These are phyloP conservation scores for Marisa cornuarietis DNA, from an alignment of 1,140 invertebrate genomes.

Conservation along the genomic window DNA sequence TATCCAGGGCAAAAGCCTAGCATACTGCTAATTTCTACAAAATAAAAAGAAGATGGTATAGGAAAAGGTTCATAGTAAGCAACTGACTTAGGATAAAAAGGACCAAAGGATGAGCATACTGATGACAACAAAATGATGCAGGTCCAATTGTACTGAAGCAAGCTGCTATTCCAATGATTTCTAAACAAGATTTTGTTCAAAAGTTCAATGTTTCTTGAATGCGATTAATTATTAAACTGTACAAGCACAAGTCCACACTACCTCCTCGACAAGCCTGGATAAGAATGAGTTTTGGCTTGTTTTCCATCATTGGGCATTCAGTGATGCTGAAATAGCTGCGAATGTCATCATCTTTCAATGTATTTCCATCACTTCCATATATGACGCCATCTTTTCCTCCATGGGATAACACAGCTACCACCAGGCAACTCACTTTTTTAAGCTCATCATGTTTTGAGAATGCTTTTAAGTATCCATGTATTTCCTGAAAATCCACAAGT, in stretches of 20 bases:
- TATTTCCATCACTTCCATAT: conserved; percentile 27
- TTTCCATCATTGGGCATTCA: conserved; percentile 46
- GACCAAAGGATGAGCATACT: background rate
- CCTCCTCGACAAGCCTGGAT: conserved; percentile 62
- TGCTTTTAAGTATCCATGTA: background rate
- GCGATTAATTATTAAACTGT: background rate
- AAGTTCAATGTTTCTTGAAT: background rate
- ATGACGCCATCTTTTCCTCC: conserved; percentile 13
- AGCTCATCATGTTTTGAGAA: conserved; percentile 7
- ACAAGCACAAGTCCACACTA: conserved; percentile 24
- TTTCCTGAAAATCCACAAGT: conserved; percentile 23
- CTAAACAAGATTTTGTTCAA: background rate
- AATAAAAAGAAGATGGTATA: no score
- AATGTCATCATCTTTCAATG: conserved; percentile 33
- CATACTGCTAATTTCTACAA: no score
- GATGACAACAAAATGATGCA: background rate
- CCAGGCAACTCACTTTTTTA: conserved; percentile 1
- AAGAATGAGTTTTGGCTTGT: conserved; percentile 62
- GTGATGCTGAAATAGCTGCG: conserved; percentile 51
- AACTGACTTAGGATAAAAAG: background rate
- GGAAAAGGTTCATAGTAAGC: no score
- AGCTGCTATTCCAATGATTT: background rate
- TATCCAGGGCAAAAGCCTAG: no score
- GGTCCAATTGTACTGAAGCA: background rate
- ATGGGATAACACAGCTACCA: conserved; percentile 27